A percentile compares a stretch with the other conserved stretches of the same genome.
phyloP scores from a whole-genome alignment of 2,888 invertebrate species.

The Polyommatus icarus region DNA sequence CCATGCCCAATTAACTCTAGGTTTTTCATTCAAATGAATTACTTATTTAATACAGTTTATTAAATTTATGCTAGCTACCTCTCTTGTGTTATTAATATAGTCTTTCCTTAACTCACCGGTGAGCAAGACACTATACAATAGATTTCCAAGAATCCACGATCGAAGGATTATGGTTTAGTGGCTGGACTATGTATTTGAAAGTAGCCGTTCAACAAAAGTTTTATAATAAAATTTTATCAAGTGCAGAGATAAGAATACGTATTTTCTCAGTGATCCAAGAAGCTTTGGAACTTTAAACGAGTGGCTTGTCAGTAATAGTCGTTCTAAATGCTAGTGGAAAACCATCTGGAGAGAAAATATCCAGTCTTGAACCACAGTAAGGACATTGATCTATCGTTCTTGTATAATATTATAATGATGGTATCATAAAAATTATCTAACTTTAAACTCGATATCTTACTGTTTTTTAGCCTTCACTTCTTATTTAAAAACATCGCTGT shows the following conservation, averaged over 20 bases:
- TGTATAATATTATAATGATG: too few species aligned
- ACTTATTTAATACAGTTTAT: too few species aligned
- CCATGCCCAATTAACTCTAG: too few species aligned
- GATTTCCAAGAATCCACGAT: too few species aligned
- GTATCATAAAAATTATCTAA: neutral
- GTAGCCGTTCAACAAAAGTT: neutral
- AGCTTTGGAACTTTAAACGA: conserved; percentile 8
- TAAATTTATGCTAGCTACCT: too few species aligned
- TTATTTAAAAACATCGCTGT: too few species aligned
- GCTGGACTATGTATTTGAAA: neutral
- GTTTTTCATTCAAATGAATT: too few species aligned
- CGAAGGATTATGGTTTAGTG: neutral
- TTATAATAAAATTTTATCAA: conserved; percentile 5
- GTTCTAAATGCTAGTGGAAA: neutral
- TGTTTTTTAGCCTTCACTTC: too few species aligned
- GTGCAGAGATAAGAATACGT: conserved; percentile 4
- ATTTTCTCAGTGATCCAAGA: neutral
- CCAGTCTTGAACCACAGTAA: neutral
- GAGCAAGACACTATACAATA: too few species aligned
- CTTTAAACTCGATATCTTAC: too few species aligned
- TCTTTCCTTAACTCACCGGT: too few species aligned
- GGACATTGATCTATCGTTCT: neutral
- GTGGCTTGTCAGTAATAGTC: neutral
- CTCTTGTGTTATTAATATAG: too few species aligned
- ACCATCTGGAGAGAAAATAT: neutral